Evolutionary conservation across 2,888 invertebrate species (phyloP), one percentile per base, ranked within the genome.

Genomic region (Leptodirus hochenwartii): DNA sequence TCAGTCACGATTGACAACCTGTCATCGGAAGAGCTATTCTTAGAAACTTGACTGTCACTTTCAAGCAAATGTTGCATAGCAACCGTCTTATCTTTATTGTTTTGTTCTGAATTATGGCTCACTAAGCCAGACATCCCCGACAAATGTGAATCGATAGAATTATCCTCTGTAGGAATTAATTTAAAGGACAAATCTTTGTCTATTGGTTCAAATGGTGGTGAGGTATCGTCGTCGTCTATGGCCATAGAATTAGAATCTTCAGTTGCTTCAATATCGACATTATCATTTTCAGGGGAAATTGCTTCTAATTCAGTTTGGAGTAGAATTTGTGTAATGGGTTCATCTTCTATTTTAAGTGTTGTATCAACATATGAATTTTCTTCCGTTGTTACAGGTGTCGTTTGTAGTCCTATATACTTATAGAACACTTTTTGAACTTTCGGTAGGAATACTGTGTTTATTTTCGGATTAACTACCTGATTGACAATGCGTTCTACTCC

Each of bases 401-500:
- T 66, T 22, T 79, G 79, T 28, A 90, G 67, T 1, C 87, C 87
- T 25, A 91, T 57, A 51, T 74, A 80, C 50, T 78, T 79, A 48
- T 87, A 90, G 0, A 88, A 80, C 10, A 87, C 72, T 44, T 87
- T 82, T 54, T 88, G 87, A 5, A 93, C 81, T 63, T 82, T 77
- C 1, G 90, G 84, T 47, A 82, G 75, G 50, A 91, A 87, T 8
- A 84, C 71, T 3, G 80, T 70, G 37, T 75, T 71, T 5, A 91
- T 80, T 61, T 91, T 91, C 0, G 88, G 87, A 53, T 88, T 87
- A 0, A 93, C 87, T 1, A 91, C 88, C 62, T 95, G 93, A 50
- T 91, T 90, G 0, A 93, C 88, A 37, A 95, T 88, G 39, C 90
- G 69, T 51, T 91, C 88, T 3, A 93, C 84, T 5, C 93, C 93